phyloP scores from a whole-genome alignment of 2,113 vertebrate genomes.

The Oryzias melastigma region DNA sequence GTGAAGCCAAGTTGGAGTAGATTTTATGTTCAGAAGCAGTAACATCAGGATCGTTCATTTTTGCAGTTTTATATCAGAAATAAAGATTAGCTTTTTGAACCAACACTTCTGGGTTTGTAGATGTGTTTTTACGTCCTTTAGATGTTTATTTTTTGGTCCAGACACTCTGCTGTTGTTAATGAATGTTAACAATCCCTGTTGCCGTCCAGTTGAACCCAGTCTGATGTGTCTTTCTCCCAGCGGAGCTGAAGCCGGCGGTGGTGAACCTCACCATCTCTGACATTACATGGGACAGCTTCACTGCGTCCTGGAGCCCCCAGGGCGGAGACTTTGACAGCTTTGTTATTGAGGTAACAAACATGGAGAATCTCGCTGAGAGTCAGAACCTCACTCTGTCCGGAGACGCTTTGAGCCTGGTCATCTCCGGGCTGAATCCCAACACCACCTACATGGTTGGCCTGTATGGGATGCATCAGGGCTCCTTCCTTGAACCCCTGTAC shows the following conservation, averaged over 20 bases:
- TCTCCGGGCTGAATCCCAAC: slow-evolving; percentile 83
- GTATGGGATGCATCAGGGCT: slow-evolving; percentile 80
- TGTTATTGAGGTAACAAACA: slow-evolving; percentile 88
- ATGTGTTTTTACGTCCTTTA: not conserved
- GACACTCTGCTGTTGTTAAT: slow-evolving; percentile 5
- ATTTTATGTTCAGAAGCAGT: too few species aligned
- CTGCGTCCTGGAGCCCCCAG: slow-evolving; percentile 84
- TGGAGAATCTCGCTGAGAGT: slow-evolving; percentile 59
- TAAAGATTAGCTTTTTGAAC: too few species aligned
- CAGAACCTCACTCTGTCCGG: slow-evolving; percentile 83
- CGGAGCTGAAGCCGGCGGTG: slow-evolving; percentile 76
- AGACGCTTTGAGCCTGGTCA: slow-evolving; percentile 69
- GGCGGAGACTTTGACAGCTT: slow-evolving; percentile 84
- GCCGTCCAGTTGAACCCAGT: slow-evolving; percentile 49
- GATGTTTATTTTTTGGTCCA: not conserved
- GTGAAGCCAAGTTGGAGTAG: too few species aligned
- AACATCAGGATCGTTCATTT: too few species aligned
- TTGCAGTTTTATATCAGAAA: too few species aligned
- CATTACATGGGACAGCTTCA: slow-evolving; percentile 88
- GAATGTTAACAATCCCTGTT: slow-evolving; percentile 13
- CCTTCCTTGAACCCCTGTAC: slow-evolving; percentile 79
- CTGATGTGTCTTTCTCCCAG: slow-evolving; percentile 80
- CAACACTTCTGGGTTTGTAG: too few species aligned
- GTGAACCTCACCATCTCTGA: slow-evolving; percentile 78
- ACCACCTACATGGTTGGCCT: slow-evolving; percentile 84